A percentile compares a stretch with the other conserved stretches of the same genome.
phyloP scores from a whole-genome alignment of 2,797 vertebrate species.

The Helicolenus hilgendorfi region DNA sequence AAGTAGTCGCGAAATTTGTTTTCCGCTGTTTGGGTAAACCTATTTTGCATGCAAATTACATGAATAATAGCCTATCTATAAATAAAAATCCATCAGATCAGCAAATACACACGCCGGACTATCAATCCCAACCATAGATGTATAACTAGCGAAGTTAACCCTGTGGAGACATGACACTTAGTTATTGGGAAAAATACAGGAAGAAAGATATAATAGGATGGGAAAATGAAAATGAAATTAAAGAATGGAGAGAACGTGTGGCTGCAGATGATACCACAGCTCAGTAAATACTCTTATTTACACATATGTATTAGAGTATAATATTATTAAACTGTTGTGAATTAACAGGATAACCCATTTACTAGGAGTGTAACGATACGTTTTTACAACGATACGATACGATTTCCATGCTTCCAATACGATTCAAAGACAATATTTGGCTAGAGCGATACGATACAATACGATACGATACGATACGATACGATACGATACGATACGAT shows the following conservation, averaged over 20 bases:
- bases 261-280: background rate
- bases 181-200: background rate
- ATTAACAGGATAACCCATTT: background rate
- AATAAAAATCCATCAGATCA: background rate
- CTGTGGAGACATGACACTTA: background rate
- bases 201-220: background rate
- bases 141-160: background rate
- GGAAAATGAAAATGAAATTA: background rate
- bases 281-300: background rate
- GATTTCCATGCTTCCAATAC: no score
- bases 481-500: no score
- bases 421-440: no score
- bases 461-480: no score
- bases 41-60: background rate
- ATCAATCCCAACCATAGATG: background rate
- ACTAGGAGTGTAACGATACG: no score
- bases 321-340: background rate
- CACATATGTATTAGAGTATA: no score
- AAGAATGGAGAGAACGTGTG: background rate
- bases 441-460: no score
- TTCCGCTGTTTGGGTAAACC: background rate
- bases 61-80: background rate
- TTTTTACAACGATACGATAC: no score
- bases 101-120: background rate
- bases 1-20: background rate